phyloP scores from a whole-genome alignment of 2,797 vertebrate genomes.

The Heteromormyrus szaboi region DNA sequence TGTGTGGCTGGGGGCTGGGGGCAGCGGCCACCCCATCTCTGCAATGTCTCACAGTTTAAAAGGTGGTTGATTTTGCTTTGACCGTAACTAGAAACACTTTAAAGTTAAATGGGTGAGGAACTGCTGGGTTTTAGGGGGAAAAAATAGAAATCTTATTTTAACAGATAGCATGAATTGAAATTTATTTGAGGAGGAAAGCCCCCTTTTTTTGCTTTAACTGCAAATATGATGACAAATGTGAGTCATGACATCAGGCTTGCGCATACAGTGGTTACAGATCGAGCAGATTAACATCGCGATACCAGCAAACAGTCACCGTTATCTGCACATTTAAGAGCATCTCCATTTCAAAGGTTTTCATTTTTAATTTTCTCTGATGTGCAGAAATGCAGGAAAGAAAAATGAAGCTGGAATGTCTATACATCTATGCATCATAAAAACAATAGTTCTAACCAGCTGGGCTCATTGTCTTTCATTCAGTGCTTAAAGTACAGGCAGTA shows the following conservation, averaged over 20 bases:
- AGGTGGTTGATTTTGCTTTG: neutral
- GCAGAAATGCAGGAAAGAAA: neutral
- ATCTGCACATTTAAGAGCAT: neutral
- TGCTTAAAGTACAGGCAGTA: neutral
- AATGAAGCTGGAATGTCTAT: neutral
- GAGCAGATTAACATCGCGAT: neutral
- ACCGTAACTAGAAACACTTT: neutral
- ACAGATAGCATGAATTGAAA: neutral
- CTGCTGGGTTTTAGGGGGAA: neutral
- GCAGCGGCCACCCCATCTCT: neutral
- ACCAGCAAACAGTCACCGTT: neutral
- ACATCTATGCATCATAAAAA: neutral
- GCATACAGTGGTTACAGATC: neutral
- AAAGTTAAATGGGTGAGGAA: neutral
- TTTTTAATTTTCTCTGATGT: neutral
- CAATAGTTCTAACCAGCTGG: neutral
- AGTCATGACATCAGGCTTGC: neutral
- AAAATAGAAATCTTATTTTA: neutral
- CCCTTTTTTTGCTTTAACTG: neutral
- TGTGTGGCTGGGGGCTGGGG: neutral
- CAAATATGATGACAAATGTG: constrained; percentile 1
- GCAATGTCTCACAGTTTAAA: neutral
- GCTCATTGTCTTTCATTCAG: neutral
- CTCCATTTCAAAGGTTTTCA: neutral
- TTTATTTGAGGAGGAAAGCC: neutral